phyloP scores from a whole-genome alignment of 2,797 vertebrate genomes.

The Myotis pilosus region DNA sequence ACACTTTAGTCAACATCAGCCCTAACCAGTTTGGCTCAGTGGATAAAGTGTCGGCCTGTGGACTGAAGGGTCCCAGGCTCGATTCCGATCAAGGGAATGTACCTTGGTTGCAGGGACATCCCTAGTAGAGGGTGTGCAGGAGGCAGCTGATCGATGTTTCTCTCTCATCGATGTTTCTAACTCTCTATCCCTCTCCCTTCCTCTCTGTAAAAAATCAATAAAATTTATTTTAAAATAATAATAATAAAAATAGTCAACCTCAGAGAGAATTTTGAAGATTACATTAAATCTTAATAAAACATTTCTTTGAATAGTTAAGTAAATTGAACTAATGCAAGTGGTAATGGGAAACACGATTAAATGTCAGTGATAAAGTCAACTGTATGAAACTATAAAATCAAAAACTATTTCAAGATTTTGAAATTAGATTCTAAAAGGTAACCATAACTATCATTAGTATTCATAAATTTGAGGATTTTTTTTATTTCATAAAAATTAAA shows the following conservation, averaged over 20 bases:
- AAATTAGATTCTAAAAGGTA: background rate
- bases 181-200: too few relatives aligned
- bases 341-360: background rate
- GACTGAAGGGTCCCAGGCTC: too few relatives aligned
- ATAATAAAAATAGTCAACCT: background rate
- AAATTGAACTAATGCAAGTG: constrained; percentile 1
- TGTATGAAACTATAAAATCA: background rate
- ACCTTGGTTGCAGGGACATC: too few relatives aligned
- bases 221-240: too few relatives aligned
- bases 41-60: too few relatives aligned
- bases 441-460: background rate
- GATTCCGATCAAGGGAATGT: too few relatives aligned
- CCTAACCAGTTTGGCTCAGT: too few relatives aligned
- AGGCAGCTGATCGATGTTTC: too few relatives aligned
- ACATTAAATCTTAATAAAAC: background rate
- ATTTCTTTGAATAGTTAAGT: background rate
- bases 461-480: background rate
- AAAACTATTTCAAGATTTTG: background rate
- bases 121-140: too few relatives aligned
- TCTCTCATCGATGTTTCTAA: too few relatives aligned
- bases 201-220: too few relatives aligned
- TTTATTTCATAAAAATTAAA: background rate
- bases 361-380: background rate
- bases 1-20: background rate
- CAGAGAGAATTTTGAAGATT: background rate